Conservation (phyloP, 2,113 vertebrate species). For the Dipodomys merriami region DNA sequence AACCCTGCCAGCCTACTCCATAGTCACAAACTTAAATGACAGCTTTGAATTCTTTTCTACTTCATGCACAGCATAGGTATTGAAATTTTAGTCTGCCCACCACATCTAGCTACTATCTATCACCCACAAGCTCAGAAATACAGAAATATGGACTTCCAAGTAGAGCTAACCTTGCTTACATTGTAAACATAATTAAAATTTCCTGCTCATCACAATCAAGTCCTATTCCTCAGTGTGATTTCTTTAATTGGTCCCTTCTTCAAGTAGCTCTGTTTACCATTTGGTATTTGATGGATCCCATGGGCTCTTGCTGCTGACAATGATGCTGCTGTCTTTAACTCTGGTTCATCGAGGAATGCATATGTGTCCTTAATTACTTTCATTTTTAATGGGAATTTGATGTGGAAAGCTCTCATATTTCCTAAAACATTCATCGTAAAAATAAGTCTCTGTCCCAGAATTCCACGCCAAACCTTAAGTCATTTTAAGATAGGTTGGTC, state of each 20-base stretch:
- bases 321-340: constrained; percentile 52
- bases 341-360: constrained; percentile 65
- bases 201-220: constrained; percentile 55
- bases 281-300: constrained; percentile 63
- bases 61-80: neutral
- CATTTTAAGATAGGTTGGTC: constrained; percentile 43
- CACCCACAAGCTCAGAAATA: constrained; percentile 14
- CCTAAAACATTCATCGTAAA: constrained; percentile 64
- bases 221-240: constrained; percentile 48
- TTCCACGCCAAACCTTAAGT: constrained; percentile 54
- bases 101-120: neutral
- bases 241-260: constrained; percentile 76
- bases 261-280: constrained; percentile 65
- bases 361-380: constrained; percentile 68
- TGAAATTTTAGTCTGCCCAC: neutral
- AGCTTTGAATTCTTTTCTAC: neutral
- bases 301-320: constrained; percentile 43
- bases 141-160: constrained; percentile 45
- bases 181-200: constrained; percentile 66
- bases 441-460: constrained; percentile 66
- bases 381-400: constrained; percentile 72
- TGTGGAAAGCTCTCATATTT: constrained; percentile 63
- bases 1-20: neutral
- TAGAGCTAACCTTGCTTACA: constrained; percentile 66
- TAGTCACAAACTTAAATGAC: neutral